phyloP scores from a whole-genome alignment of 2,888 invertebrate genomes.

The Eupithecia pulchellata region DNA sequence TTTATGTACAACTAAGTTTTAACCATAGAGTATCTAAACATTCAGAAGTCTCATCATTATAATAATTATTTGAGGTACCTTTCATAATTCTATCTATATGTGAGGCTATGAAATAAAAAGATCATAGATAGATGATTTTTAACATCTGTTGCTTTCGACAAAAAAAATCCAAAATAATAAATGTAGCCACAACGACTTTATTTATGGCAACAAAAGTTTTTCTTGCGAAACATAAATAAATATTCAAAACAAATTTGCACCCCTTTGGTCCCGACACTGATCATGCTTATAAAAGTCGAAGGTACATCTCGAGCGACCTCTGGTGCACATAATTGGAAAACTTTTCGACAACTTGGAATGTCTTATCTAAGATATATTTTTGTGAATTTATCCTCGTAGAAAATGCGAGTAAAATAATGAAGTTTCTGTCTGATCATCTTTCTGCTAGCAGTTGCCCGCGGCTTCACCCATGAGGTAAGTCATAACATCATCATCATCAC shows the following conservation, averaged over 20 bases:
- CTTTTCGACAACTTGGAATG: constrained; percentile 17
- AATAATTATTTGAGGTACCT: no score
- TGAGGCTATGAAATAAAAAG: no score
- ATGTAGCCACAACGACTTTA: neutral
- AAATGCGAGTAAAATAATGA: neutral
- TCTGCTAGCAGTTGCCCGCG: no score
- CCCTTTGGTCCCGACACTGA: neutral
- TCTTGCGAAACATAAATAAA: constrained; percentile 10
- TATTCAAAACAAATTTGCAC: constrained; percentile 14
- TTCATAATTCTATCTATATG: no score
- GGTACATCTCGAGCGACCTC: constrained; percentile 11
- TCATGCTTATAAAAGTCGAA: constrained; percentile 13
- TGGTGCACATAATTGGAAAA: constrained; percentile 39
- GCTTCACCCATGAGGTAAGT: no score
- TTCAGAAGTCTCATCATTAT: no score
- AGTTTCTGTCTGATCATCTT: neutral
- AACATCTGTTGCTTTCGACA: no score
- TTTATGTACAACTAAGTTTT: no score
- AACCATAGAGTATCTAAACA: no score
- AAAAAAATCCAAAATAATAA: no score
- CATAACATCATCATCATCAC: no score
- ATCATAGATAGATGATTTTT: no score
- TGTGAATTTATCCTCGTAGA: neutral
- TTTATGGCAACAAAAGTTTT: neutral
- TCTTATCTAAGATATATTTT: constrained; percentile 13